phyloP scores from a whole-genome alignment of 2,113 vertebrate genomes.

The Galeopterus variegatus region DNA sequence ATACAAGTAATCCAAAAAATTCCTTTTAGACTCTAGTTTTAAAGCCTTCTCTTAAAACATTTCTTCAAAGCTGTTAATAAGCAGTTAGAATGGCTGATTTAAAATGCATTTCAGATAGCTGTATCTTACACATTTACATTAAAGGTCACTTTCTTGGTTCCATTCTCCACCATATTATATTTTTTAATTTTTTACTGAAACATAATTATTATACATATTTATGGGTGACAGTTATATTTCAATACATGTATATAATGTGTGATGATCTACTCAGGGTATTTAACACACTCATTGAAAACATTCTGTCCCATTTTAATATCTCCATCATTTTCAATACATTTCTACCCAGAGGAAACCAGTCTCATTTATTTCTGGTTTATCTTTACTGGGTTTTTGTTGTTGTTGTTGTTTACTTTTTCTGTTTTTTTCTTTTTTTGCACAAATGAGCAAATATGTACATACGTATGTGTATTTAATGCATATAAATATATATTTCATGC shows the following conservation, averaged over 20 bases:
- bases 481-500: neutral
- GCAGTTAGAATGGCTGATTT: neutral
- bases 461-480: neutral
- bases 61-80: slow-evolving; percentile 44
- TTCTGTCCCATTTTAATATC: slow-evolving; percentile 19
- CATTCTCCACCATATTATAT: neutral
- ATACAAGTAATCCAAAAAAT: slow-evolving; percentile 14
- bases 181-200: no score
- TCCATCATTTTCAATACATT: neutral
- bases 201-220: no score
- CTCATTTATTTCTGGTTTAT: slow-evolving; percentile 12
- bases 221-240: no score
- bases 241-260: no score
- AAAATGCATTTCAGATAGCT: neutral
- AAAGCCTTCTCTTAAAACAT: slow-evolving; percentile 46
- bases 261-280: no score
- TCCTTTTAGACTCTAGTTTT: slow-evolving; percentile 14
- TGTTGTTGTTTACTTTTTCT: neutral
- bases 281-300: no score
- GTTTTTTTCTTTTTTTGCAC: neutral
- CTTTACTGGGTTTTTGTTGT: neutral
- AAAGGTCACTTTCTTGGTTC: neutral
- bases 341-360: neutral
- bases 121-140: neutral
- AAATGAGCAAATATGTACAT: neutral